Evolutionary conservation across 1,140 invertebrate species (phyloP).

Genomic region (Bathynomus jamesi): DNA sequence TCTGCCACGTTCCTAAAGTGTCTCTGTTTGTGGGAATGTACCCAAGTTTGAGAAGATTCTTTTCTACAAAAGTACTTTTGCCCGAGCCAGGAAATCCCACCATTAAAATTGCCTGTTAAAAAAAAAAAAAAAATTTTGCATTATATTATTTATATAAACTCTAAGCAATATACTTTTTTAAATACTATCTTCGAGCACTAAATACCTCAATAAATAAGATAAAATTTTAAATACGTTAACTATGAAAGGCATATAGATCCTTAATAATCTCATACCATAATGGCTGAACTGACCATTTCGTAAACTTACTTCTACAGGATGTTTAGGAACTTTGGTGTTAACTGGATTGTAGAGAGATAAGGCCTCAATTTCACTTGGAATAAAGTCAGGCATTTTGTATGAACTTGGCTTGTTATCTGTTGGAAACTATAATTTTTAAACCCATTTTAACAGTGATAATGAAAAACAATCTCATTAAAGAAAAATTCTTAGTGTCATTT

Average conservation of each 20-base stretch:
- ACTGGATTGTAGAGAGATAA: conserved; percentile 48
- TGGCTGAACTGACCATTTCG: too few relatives aligned
- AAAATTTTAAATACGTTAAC: too few relatives aligned
- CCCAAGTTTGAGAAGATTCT: conserved; percentile 55
- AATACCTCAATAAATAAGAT: too few relatives aligned
- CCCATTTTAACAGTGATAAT: too few relatives aligned
- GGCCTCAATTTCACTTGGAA: conserved; percentile 52
- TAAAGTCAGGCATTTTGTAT: conserved; percentile 63
- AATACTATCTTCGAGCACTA: too few relatives aligned
- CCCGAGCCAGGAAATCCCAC: conserved; percentile 82
- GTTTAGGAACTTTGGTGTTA: conserved; percentile 44
- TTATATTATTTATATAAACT: too few relatives aligned
- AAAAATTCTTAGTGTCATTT: too few relatives aligned
- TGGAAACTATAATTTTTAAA: conserved; percentile 11
- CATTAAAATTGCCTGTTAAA: conserved; percentile 59
- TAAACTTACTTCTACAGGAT: background rate
- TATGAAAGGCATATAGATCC: too few relatives aligned
- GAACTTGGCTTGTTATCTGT: conserved; percentile 11
- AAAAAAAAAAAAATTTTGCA: conserved; percentile 22
- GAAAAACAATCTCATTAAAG: too few relatives aligned
- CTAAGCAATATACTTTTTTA: too few relatives aligned
- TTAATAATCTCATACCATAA: too few relatives aligned
- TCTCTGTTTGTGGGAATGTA: conserved; percentile 78
- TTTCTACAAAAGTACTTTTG: conserved; percentile 67
- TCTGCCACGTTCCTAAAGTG: conserved; percentile 68